Evolutionary conservation across 2,888 invertebrate genomes (phyloP), one percentile per base, ranked within the genome.

Genomic region (Boloria euphrosyne): DNA sequence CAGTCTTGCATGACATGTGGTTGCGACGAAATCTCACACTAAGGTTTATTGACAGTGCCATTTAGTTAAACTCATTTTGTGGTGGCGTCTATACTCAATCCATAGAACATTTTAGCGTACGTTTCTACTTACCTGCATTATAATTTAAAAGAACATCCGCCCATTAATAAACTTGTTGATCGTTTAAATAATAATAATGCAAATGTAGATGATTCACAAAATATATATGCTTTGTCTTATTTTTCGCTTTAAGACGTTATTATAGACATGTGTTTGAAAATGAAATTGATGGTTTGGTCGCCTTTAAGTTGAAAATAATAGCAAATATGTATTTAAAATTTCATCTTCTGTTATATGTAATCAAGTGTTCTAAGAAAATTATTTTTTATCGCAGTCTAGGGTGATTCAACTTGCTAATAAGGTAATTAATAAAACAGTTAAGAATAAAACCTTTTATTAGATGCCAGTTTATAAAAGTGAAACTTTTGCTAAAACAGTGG

Each of bases 41-140:
- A 16, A 81, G 80, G 78, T 78, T 77, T 81, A 77, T 76, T 75
- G 79, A 80, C 82, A 79, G 78, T 77, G 76, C 78, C 71, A 78
- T 76, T 79, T 77, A 67, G 73, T 70, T 67, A 74, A 73, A 67
- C 74, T 73, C 75, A 79, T 77, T 76, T 76, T 44, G 61, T 22
- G 16, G 50, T 22, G 51, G 13, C n/a, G 13, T 38, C 14, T 43
- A 50, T 43, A 51, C 16, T 17, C n/a, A 14, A 18, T 43, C 22
- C 4, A 51, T 18, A 18, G 10, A 14, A 51, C 7, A n/a, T n/a
- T 49, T 7, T n/a, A n/a, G 47, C 31, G 10, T 2, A 1, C 31
- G 10, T 38, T 1, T 31, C 31, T 38, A 10, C 10, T 7, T 38
- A 10, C 10, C 31, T 10, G 31, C 7, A 38, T 38, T 38, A 38